Evolutionary conservation across 2,113 vertebrate species (phyloP).

Genomic region (Capra hircus): DNA sequence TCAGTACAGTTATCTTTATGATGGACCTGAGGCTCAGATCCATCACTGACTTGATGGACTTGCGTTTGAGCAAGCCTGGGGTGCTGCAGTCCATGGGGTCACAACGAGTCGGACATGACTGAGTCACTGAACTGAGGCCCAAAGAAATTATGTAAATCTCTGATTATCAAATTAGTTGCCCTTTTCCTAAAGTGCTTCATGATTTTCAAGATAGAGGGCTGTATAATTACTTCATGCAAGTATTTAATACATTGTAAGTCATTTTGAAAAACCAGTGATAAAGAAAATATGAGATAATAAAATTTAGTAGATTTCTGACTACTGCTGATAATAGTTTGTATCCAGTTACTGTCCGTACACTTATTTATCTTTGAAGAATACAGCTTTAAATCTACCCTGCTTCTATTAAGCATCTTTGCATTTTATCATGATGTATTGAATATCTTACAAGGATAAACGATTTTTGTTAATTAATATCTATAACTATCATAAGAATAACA

Average conservation of each 20-base stretch:
- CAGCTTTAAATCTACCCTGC: neutral
- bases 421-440: neutral
- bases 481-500: neutral
- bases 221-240: neutral
- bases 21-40: neutral
- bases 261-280: neutral
- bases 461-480: constrained; percentile 11
- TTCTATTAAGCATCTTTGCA: neutral
- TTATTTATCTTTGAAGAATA: constrained; percentile 28
- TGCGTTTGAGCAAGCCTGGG: neutral
- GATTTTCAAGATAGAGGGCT: neutral
- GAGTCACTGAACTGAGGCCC: neutral
- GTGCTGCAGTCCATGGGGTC: neutral
- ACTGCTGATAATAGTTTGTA: neutral
- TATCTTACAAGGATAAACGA: neutral
- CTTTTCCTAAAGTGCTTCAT: neutral
- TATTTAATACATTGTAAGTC: neutral
- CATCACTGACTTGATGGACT: neutral
- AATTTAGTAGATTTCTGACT: neutral
- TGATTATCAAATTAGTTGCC: neutral
- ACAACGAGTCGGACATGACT: neutral
- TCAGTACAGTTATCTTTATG: neutral
- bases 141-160: neutral
- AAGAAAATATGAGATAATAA: neutral
- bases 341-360: neutral